Percentiles rank a stretch among this genome's conserved stretches.
Conservation (phyloP, 2,113 vertebrate species). For the Cyprinodon tularosa region DNA sequence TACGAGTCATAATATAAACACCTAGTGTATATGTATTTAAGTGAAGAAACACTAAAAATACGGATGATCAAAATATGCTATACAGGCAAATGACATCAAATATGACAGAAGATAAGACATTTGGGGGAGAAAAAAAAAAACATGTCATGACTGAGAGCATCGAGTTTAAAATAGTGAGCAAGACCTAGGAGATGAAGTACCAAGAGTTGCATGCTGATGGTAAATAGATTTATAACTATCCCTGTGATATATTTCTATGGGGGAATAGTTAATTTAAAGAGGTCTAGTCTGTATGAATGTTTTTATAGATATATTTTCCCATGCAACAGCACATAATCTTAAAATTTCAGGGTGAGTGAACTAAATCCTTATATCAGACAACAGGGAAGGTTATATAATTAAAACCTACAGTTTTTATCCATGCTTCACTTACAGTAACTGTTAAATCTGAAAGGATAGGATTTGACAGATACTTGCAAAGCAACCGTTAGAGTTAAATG, state of each 20-base stretch:
- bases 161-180: background rate
- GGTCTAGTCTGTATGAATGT: background rate
- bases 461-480: background rate
- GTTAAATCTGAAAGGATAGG: background rate
- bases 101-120: background rate
- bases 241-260: background rate
- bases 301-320: background rate
- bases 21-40: background rate
- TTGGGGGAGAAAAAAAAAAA: background rate
- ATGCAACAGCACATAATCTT: conserved; percentile 8
- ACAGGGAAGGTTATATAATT: background rate
- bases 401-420: background rate
- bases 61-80: background rate
- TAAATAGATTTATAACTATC: background rate
- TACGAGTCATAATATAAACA: background rate
- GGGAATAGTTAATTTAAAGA: conserved; percentile 7
- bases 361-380: background rate
- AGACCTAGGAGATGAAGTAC: background rate
- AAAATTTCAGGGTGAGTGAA: conserved; percentile 22
- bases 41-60: background rate
- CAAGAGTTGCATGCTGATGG: background rate
- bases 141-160: background rate
- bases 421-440: background rate
- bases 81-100: background rate
- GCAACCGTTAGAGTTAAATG: background rate